These are phyloP conservation scores for Quiscalus mexicanus DNA, from an alignment of 2,113 vertebrate genomes.

Conservation along the genomic window DNA sequence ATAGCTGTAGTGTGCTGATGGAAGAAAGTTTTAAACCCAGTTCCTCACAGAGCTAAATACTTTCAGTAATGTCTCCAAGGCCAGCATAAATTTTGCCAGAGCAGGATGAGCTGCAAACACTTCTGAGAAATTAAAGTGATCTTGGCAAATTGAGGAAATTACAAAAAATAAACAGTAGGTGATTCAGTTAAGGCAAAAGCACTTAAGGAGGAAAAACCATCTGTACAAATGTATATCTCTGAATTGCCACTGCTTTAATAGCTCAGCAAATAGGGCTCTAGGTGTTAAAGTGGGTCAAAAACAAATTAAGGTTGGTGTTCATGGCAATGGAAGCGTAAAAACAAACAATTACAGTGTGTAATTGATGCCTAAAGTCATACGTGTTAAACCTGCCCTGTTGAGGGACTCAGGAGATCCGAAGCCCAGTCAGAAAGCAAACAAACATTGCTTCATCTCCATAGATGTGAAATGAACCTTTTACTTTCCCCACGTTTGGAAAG, in stretches of 20 bases:
- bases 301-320: neutral
- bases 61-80: neutral
- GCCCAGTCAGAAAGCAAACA: neutral
- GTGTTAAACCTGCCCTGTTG: neutral
- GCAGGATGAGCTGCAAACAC: neutral
- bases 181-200: neutral
- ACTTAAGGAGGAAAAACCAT: neutral
- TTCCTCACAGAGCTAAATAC: neutral
- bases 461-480: neutral
- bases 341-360: neutral
- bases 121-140: neutral
- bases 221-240: neutral
- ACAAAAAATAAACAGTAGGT: neutral
- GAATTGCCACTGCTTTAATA: neutral
- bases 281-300: neutral
- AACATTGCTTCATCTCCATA: neutral
- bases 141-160: neutral
- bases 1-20: neutral
- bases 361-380: neutral
- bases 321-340: neutral
- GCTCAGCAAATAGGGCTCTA: neutral
- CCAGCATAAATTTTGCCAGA: neutral
- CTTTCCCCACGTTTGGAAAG: neutral
- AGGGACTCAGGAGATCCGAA: neutral
- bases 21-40: neutral